A percentile compares a stretch with the other conserved stretches of the same genome.
These are phyloP conservation scores for Bellardia pandia DNA, from an alignment of 2,888 invertebrate species.

Conservation along the genomic window DNA sequence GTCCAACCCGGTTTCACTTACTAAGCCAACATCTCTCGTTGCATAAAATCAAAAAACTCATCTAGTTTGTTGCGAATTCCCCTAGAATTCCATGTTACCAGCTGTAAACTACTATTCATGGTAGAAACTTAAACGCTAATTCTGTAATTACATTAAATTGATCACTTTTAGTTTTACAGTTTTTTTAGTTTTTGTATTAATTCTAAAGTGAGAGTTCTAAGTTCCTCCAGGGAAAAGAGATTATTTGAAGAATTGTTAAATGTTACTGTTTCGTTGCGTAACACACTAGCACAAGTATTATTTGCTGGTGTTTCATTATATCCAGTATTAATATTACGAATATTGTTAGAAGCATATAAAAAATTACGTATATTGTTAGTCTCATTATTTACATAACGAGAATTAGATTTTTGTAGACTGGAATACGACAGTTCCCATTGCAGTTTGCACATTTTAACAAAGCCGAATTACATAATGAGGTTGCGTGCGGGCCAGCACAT, in stretches of 20 bases:
- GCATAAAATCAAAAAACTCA: no score
- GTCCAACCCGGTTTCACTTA: neutral
- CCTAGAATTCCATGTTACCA: neutral
- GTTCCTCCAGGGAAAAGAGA: neutral
- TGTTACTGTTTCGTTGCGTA: no score
- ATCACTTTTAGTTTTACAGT: neutral
- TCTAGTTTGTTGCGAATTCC: neutral
- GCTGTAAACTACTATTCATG: neutral
- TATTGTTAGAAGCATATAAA: no score
- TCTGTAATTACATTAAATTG: neutral
- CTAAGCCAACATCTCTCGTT: no score
- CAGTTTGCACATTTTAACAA: neutral
- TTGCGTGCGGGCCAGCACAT: neutral
- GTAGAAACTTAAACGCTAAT: neutral
- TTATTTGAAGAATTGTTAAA: neutral
- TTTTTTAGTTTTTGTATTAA: neutral
- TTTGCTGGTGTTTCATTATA: no score
- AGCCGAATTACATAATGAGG: neutral
- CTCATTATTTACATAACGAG: no score
- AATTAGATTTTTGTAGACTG: no score
- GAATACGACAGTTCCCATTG: neutral
- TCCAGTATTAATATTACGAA: no score
- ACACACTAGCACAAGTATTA: no score
- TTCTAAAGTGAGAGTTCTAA: neutral
- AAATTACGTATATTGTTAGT: no score